Base-by-base conservation (phyloP, 92 coral and sea anemone species). In the Epizoanthus fatuus region DNA sequence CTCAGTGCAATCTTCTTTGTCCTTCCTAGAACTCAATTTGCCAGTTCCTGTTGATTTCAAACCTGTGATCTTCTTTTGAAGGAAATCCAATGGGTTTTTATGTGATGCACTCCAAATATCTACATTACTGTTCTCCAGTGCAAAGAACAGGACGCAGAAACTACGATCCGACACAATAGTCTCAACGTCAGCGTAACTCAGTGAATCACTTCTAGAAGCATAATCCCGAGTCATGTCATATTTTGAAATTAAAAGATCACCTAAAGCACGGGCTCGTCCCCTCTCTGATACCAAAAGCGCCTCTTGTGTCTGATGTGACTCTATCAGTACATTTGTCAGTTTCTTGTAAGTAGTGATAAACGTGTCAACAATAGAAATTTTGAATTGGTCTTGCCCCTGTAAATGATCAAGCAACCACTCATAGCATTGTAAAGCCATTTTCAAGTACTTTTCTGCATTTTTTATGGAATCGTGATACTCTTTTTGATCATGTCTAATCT, bases 241-340 rank as follows among this genome's bases (percentile, higher is more conserved):
- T 5, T 22, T 75, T 35, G 29, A 25, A 20, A 81, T 49, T 29
- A 83, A n/a, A 12, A 45, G 59, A 53, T 58, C 83, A 16, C 75
- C 88, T 14, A 88, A 71, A 14, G 77, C 87, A 14, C 86, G 81
- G 3, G 88, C 88, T 63, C 79, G 81, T 75, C 88, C 88, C 19
- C 74, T 79, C 29, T 88, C 92, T 57, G 65, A 16, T 1, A 88
- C 80, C 29, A 88, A 32, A 5, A 88, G 76, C 20, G 87, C 92
- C 53, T 74, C 78, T 66, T 82, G 47, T 63, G 4, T 55, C 39
- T 72, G 79, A 4, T 75, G 4, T 53, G 69, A 25, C 54, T 82
- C 69, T 7, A 82, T 54, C 49, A 83, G 54, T 39, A 76, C 29
- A 39, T 3, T 25, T 9, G 75, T 53, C 19, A 53, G 3, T 75